Conservation (phyloP, 2,888 invertebrate species). For the Iphiclides podalirius region DNA sequence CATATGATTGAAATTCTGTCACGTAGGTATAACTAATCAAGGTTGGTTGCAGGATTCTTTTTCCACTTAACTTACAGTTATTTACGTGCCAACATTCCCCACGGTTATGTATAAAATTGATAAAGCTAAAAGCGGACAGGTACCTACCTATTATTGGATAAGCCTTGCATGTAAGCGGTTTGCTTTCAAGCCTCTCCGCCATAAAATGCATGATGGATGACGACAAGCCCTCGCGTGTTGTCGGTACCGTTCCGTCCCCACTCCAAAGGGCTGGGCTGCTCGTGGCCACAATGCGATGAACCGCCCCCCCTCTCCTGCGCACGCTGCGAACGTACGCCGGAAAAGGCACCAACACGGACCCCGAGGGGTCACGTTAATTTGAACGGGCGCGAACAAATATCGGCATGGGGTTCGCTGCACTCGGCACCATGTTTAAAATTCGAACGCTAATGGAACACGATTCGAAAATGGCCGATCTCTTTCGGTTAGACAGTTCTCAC, state of each 20-base stretch:
- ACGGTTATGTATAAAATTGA: constrained; percentile 13
- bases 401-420: constrained; percentile 70
- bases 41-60: too few species aligned
- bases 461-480: constrained; percentile 62
- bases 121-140: constrained; percentile 33
- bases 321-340: constrained; percentile 32
- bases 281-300: constrained; percentile 47
- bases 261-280: constrained; percentile 60
- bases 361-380: constrained; percentile 45
- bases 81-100: constrained; percentile 2
- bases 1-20: too few species aligned
- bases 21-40: too few species aligned
- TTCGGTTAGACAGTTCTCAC: constrained; percentile 26
- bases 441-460: constrained; percentile 57
- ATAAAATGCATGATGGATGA: constrained; percentile 77
- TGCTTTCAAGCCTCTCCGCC: constrained; percentile 60
- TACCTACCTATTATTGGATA: constrained; percentile 37
- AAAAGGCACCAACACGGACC: constrained; percentile 38
- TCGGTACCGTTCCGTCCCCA: constrained; percentile 68
- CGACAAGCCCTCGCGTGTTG: constrained; percentile 73
- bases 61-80: too few species aligned
- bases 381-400: constrained; percentile 56
- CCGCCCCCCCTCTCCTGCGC: constrained; percentile 41
- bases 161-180: constrained; percentile 66
- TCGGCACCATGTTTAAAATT: constrained; percentile 71